Evolutionary conservation across 2,113 vertebrate species (phyloP).

Genomic region (Datnioides undecimradiatus): DNA sequence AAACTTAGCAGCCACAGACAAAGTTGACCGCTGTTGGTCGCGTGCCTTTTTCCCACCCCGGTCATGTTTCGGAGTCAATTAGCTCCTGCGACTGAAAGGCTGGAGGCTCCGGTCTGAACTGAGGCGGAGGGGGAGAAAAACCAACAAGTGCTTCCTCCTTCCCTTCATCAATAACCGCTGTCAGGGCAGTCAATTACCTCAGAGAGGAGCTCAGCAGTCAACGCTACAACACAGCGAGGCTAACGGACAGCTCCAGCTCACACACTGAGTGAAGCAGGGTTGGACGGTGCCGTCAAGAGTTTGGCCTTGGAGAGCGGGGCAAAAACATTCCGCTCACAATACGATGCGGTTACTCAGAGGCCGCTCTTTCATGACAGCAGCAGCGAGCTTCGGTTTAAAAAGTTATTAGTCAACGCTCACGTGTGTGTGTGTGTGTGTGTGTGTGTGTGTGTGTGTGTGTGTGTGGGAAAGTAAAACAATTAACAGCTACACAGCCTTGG

Average conservation of each 20-base stretch:
- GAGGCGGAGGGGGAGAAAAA: slow-evolving; percentile 35
- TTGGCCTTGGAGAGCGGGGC: neutral
- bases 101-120: slow-evolving; percentile 43
- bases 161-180: slow-evolving; percentile 59
- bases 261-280: neutral
- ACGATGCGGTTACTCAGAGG: slow-evolving; percentile 12
- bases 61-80: slow-evolving; percentile 37
- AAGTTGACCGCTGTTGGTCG: neutral
- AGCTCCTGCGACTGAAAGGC: slow-evolving; percentile 30
- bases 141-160: slow-evolving; percentile 47
- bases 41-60: neutral
- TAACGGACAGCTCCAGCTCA: slow-evolving; percentile 31
- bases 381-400: slow-evolving; percentile 9
- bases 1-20: neutral
- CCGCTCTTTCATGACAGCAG: slow-evolving; percentile 23
- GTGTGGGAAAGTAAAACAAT: too few species aligned
- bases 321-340: slow-evolving; percentile 27
- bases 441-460: slow-evolving; percentile 5
- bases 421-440: slow-evolving; percentile 9
- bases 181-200: slow-evolving; percentile 61
- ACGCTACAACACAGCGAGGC: slow-evolving; percentile 16
- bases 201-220: slow-evolving; percentile 19
- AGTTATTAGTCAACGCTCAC: slow-evolving; percentile 12
- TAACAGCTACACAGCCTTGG: slow-evolving; percentile 39
- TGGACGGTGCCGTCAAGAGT: slow-evolving; percentile 8